phyloP scores from a whole-genome alignment of 2,797 vertebrate genomes.

The Tenualosa thibaudeaui region DNA sequence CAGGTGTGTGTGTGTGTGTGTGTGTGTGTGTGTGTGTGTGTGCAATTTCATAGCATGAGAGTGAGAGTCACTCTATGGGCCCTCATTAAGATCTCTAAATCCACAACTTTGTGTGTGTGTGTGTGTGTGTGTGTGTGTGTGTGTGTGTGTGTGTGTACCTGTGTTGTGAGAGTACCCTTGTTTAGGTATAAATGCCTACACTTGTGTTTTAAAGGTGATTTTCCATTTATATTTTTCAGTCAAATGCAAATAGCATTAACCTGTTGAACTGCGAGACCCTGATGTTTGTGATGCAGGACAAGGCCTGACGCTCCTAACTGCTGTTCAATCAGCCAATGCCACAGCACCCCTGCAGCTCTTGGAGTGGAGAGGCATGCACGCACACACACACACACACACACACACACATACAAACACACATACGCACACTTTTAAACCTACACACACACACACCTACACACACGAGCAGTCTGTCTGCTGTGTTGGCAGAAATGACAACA shows the following conservation, averaged over 20 bases:
- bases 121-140: neutral
- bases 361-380: neutral
- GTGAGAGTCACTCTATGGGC: conserved; percentile 1
- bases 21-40: conserved; percentile 17
- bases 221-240: neutral
- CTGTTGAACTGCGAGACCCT: neutral
- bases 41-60: neutral
- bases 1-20: neutral
- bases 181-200: neutral
- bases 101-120: neutral
- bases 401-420: neutral
- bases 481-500: conserved; percentile 2
- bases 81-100: conserved; percentile 14
- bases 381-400: neutral
- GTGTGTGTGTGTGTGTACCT: neutral
- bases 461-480: neutral
- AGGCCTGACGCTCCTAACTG: neutral
- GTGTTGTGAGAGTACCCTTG: neutral
- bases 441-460: neutral
- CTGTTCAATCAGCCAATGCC: neutral
- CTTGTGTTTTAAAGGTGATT: neutral
- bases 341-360: neutral
- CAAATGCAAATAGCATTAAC: neutral
- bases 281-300: neutral
- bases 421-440: neutral